Base-by-base conservation (phyloP, 2,888 invertebrate genomes). In the Andrena minutula region DNA sequence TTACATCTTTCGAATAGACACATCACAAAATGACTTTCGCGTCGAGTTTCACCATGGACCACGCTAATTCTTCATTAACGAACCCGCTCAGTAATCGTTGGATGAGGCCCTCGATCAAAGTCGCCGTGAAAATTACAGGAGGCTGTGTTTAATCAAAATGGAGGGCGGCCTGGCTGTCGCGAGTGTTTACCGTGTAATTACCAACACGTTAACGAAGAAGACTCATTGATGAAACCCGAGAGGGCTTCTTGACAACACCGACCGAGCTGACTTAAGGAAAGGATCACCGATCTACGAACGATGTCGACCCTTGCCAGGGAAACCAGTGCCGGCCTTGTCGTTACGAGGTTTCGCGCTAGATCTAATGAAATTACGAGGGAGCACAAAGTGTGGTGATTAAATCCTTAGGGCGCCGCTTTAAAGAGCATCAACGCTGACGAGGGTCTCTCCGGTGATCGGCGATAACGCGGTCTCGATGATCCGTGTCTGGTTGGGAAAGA, bases 121-220 rank as follows among this genome's bases (percentile, higher is more conserved):
- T 7, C 1, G 2, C 23, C 60, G 5, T 47, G 8, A 35, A 30
- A 47, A 47, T 66, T 73, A 47, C 20, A 26, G 28, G 56, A n/a
- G 49, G 2, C 20, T 10, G 20, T 28, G 60, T 70, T 56, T 64
- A 35, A 65, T 41, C 41, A 65, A 53, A 64, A 64, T 64, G 7
- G 30, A 41, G n/a, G 49, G 23, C 23, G 23, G 1, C 10, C 56
- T 56, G 26, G 41, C 41, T 4, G 41, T 1, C 41, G 16, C 41
- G 49, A 4, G 53, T 41, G 65, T 47, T 72, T 61, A 28, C 32
- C 47, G 41, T 65, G 73, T 73, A 79, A 83, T 83, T 84, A 72
- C 51, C 66, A 58, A 32, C 28, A 70, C 51, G 76, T 79, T 83
- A 80, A 80, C 80, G 73, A 71, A 75, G 58, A 53, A 60, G 76